phyloP scores from a whole-genome alignment of 1,140 invertebrate species.

The Archivesica marissinica region DNA sequence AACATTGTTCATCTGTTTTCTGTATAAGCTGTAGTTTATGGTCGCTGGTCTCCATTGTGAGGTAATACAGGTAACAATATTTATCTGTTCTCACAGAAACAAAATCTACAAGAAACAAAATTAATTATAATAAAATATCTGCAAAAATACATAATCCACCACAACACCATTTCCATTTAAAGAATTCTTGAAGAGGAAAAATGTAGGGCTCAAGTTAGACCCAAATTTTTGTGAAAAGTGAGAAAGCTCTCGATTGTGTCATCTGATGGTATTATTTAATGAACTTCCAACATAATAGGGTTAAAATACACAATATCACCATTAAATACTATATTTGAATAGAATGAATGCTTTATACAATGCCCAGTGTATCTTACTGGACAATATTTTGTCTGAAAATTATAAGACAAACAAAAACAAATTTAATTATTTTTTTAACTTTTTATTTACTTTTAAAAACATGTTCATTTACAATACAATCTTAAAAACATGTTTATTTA shows the following conservation, averaged over 20 bases:
- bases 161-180: neutral
- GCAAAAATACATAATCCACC: neutral
- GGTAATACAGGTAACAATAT: slow-evolving; percentile 5
- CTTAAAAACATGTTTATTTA: too few species aligned
- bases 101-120: neutral
- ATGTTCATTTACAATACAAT: too few species aligned
- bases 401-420: too few species aligned
- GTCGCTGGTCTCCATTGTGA: neutral
- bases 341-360: too few species aligned
- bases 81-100: neutral
- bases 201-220: neutral
- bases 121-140: neutral
- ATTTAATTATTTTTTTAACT: neutral
- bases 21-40: neutral
- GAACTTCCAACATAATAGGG: too few species aligned
- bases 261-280: too few species aligned
- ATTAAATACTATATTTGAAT: too few species aligned
- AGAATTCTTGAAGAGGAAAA: neutral
- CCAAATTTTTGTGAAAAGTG: too few species aligned
- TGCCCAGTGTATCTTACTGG: too few species aligned
- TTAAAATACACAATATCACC: too few species aligned
- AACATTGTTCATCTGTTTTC: neutral
- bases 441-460: neutral
- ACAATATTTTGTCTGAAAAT: too few species aligned
- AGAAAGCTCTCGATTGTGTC: too few species aligned